These are phyloP conservation scores for Idris sp. DNA, from an alignment of 1,140 invertebrate genomes.

Conservation along the genomic window DNA sequence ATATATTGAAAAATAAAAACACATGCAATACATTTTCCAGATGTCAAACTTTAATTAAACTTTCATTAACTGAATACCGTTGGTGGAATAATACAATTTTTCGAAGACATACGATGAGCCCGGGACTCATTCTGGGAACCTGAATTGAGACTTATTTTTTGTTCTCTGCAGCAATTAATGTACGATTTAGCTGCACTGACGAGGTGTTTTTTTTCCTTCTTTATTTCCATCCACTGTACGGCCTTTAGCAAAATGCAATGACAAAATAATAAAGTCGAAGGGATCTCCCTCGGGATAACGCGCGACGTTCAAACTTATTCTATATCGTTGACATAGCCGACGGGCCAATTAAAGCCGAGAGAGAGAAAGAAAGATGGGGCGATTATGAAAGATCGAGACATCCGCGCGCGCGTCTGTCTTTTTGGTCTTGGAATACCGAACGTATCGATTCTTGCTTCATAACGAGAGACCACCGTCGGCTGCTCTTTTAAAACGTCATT, in stretches of 20 bases:
- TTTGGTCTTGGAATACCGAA: constrained; percentile 54
- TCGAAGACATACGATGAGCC: constrained; percentile 6
- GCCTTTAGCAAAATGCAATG: constrained; percentile 55
- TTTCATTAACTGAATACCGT: constrained; percentile 22
- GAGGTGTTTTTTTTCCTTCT: constrained; percentile 32
- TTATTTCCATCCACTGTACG: constrained; percentile 42
- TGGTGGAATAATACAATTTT: constrained; percentile 29
- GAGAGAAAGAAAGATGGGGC: constrained; percentile 18
- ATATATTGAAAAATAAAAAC: constrained; percentile 5
- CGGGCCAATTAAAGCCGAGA: constrained; percentile 54
- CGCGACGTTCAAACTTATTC: no score
- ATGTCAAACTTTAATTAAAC: constrained; percentile 16
- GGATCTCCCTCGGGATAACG: constrained; percentile 48
- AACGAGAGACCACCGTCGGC: constrained; percentile 61
- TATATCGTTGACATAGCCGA: constrained; percentile 31
- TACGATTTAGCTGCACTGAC: constrained; percentile 52
- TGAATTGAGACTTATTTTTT: constrained; percentile 24
- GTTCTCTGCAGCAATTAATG: constrained; percentile 41
- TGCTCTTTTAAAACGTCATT: constrained; percentile 68
- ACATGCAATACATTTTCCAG: neutral
- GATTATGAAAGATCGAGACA: constrained; percentile 58
- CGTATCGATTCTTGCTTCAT: constrained; percentile 33
- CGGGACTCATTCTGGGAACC: constrained; percentile 30
- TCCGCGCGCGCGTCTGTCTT: constrained; percentile 17
- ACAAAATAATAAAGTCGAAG: constrained; percentile 58